These are phyloP conservation scores for Anastrepha obliqua DNA, from an alignment of 1,140 invertebrate species.

Conservation along the genomic window DNA sequence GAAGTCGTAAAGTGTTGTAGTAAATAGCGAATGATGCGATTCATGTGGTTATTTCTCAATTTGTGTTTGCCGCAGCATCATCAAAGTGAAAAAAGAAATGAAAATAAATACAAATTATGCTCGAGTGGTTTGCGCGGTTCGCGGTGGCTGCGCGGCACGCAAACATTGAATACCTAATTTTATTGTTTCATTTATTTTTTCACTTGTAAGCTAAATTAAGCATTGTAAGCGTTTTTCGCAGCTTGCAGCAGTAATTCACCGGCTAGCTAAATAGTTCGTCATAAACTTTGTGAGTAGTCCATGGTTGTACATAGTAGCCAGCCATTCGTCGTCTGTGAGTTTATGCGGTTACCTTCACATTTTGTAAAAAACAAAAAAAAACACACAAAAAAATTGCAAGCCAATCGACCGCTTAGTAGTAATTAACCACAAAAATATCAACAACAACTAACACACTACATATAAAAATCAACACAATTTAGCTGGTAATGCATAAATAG, in stretches of 20 bases:
- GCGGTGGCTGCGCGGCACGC: constrained; percentile 25
- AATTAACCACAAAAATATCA: constrained; percentile 39
- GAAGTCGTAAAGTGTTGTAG: not conserved
- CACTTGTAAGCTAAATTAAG: not conserved
- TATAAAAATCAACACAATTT: constrained; percentile 46
- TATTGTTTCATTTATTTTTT: constrained; percentile 18
- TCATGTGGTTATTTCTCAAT: constrained; percentile 48
- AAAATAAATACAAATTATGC: constrained; percentile 28
- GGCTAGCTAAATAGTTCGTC: constrained; percentile 23
- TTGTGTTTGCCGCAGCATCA: constrained; percentile 26
- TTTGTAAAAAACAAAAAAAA: constrained; percentile 31
- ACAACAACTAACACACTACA: constrained; percentile 16
- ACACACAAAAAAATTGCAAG: constrained; percentile 38
- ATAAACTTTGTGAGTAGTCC: not conserved
- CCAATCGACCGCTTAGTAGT: constrained; percentile 46
- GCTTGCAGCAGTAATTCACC: constrained; percentile 44
- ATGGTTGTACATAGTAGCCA: not conserved
- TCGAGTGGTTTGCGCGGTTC: constrained; percentile 49
- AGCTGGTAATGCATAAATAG: constrained; percentile 46
- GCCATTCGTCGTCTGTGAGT: not conserved
- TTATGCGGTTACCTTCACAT: constrained; percentile 37
- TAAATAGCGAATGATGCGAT: constrained; percentile 7
- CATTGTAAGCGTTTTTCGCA: constrained; percentile 20
- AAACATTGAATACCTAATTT: constrained; percentile 46
- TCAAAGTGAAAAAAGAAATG: not conserved